A percentile compares a stretch with the other conserved stretches of the same genome.
Conservation (phyloP, 1,140 invertebrate species). For the Marisa cornuarietis region DNA sequence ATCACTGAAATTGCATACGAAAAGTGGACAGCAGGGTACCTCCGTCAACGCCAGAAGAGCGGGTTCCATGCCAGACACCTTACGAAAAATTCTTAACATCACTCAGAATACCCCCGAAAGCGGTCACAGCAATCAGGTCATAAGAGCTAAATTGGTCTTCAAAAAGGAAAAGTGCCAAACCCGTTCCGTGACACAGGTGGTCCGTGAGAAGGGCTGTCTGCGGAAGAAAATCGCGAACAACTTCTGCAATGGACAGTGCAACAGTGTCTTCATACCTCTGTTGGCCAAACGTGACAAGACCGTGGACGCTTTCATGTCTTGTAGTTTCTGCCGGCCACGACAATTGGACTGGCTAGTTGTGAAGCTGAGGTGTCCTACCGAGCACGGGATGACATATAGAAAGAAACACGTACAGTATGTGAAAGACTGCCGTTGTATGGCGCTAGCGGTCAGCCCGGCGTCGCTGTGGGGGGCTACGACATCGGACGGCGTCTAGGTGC, state of each 20-base stretch:
- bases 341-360: constrained; percentile 73
- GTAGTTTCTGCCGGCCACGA: constrained; percentile 75
- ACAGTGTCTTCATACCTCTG: constrained; percentile 77
- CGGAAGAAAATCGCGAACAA: constrained; percentile 73
- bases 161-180: constrained; percentile 79
- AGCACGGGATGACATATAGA: constrained; percentile 68
- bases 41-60: no score
- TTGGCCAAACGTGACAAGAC: constrained; percentile 40
- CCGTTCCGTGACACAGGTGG: constrained; percentile 73
- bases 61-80: no score
- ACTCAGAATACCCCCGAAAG: no score
- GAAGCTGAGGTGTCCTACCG: constrained; percentile 72
- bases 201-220: constrained; percentile 73
- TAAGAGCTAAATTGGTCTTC: constrained; percentile 68
- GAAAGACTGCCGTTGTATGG: constrained; percentile 74
- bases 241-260: constrained; percentile 80
- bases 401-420: constrained; percentile 72
- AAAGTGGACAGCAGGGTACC: no score
- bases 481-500: no score
- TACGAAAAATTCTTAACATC: no score
- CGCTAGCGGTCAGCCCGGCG: neutral
- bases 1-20: no score
- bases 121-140: no score
- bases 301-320: constrained; percentile 73
- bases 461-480: no score